Conservation (phyloP, 2,113 vertebrate species). For the Cranoglanis bouderius region DNA sequence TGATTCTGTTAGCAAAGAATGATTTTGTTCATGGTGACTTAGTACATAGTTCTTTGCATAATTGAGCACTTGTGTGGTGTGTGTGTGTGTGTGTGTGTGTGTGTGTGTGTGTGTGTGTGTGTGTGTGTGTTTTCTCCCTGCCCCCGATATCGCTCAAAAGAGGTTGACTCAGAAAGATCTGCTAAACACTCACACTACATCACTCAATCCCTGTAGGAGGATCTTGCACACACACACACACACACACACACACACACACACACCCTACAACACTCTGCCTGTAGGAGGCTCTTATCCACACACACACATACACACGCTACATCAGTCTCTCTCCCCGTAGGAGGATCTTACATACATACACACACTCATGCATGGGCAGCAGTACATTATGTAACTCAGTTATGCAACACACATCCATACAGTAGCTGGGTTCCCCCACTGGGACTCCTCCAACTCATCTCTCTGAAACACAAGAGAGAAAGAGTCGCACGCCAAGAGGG, state of each 20-base stretch:
- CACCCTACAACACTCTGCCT: constrained; percentile 30
- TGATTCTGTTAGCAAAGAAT: constrained; percentile 6
- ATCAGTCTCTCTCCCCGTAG: constrained; percentile 38
- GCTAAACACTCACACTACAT: constrained; percentile 42
- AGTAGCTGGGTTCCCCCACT: constrained; percentile 46
- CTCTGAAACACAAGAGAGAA: constrained; percentile 16
- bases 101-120: constrained; percentile 32
- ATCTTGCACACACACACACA: constrained; percentile 14
- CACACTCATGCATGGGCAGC: constrained; percentile 49
- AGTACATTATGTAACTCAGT: constrained; percentile 58
- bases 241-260: constrained; percentile 22
- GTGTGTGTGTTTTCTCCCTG: constrained; percentile 27
- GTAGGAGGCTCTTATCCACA: constrained; percentile 40
- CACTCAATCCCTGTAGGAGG: constrained; percentile 47
- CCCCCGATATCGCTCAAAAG: constrained; percentile 40
- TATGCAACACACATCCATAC: constrained; percentile 57
- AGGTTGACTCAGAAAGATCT: constrained; percentile 48
- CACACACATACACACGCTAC: constrained; percentile 23
- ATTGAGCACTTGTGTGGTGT: neutral
- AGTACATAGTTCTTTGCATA: constrained; percentile 13
- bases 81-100: constrained; percentile 3
- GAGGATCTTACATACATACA: constrained; percentile 42
- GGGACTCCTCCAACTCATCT: constrained; percentile 36
- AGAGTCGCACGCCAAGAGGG: neutral
- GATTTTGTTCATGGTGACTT: constrained; percentile 18